A percentile compares a stretch with the other conserved stretches of the same genome.
Conservation (phyloP, 2,113 vertebrate genomes). For the Entosphenus tridentatus region DNA sequence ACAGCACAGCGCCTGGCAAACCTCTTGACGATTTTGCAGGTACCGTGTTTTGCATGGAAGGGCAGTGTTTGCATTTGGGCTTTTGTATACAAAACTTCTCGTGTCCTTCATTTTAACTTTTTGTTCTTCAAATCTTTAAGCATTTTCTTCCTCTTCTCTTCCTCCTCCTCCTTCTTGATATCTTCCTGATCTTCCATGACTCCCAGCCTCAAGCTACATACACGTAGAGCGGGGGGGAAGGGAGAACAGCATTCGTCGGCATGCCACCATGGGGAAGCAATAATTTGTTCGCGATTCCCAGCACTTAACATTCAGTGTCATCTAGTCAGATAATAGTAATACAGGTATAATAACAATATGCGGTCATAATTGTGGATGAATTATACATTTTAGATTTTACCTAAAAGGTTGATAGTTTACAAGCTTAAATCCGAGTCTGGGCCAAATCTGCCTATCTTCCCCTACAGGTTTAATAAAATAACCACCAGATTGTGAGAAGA, state of each 20-base stretch:
- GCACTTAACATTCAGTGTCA: slow-evolving; percentile 28
- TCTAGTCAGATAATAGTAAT: slow-evolving; percentile 9
- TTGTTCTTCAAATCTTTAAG: no score
- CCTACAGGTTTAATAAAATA: no score
- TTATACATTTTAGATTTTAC: not conserved
- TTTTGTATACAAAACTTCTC: no score
- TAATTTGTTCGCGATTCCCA: slow-evolving; percentile 34
- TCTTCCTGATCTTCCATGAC: slow-evolving; percentile 17
- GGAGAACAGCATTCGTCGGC: slow-evolving; percentile 11
- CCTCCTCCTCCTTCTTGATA: slow-evolving; percentile 15
- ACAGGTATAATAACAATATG: not conserved
- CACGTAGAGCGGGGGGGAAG: slow-evolving; percentile 9
- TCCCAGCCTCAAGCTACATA: slow-evolving; percentile 15
- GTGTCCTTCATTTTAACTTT: no score
- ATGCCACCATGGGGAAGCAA: slow-evolving; percentile 35
- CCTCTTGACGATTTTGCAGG: no score
- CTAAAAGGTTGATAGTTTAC: not conserved
- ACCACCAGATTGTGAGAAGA: no score
- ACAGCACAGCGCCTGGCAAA: no score
- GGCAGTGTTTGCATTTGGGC: no score
- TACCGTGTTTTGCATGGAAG: no score
- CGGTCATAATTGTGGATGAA: no score
- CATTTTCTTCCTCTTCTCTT: slow-evolving; percentile 13
- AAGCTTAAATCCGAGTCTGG: not conserved
- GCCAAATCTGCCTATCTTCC: no score